phyloP scores from a whole-genome alignment of 1,140 invertebrate genomes.

The Nephotettix cincticeps region DNA sequence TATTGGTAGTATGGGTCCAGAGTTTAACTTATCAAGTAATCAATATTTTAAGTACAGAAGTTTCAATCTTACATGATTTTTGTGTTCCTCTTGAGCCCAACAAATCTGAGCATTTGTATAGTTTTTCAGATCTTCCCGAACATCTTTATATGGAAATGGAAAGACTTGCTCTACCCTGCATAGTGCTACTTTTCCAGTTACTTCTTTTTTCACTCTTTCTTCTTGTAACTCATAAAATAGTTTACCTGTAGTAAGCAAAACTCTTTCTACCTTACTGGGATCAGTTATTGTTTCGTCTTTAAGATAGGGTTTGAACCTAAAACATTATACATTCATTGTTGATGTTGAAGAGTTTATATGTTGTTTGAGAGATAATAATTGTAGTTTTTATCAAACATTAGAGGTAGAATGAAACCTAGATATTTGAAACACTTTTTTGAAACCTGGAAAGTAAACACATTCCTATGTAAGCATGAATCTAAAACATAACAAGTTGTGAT shows the following conservation, averaged over 20 bases:
- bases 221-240: slow-evolving; percentile 81
- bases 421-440: too few relatives aligned
- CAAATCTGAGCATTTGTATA: slow-evolving; percentile 71
- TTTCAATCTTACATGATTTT: slow-evolving; percentile 54
- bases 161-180: slow-evolving; percentile 77
- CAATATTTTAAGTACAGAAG: background rate
- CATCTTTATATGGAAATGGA: slow-evolving; percentile 84
- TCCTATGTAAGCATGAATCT: too few relatives aligned
- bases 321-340: too few relatives aligned
- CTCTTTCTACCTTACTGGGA: slow-evolving; percentile 60
- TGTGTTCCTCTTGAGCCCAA: slow-evolving; percentile 89
- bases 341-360: too few relatives aligned
- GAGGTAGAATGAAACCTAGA: too few relatives aligned
- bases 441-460: too few relatives aligned
- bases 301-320: slow-evolving; percentile 78
- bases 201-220: slow-evolving; percentile 61
- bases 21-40: background rate
- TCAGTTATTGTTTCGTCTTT: slow-evolving; percentile 71
- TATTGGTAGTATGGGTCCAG: background rate
- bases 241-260: slow-evolving; percentile 80
- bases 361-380: too few relatives aligned
- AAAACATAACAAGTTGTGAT: too few relatives aligned
- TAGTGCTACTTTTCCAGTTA: slow-evolving; percentile 72
- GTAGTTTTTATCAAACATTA: too few relatives aligned
- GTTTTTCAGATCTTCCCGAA: slow-evolving; percentile 65